phyloP scores from a whole-genome alignment of 2,888 invertebrate species.

The Drosophila neotestacea region DNA sequence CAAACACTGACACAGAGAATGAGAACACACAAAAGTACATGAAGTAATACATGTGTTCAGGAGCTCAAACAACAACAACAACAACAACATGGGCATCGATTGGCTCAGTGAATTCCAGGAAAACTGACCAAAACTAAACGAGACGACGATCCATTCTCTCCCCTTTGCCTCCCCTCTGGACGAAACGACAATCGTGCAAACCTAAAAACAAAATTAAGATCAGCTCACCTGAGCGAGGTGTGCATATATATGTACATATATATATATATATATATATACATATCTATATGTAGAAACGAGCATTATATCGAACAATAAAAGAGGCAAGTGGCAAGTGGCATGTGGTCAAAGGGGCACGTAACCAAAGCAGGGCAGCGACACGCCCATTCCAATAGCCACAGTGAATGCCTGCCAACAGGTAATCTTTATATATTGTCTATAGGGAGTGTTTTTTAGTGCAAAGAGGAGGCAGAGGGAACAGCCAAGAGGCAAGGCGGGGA shows the following conservation, averaged over 20 bases:
- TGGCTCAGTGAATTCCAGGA: conserved; percentile 59
- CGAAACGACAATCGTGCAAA: conserved; percentile 48
- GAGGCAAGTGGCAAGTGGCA: conserved; percentile 37
- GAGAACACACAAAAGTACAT: conserved; percentile 29
- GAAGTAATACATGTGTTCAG: conserved; percentile 58
- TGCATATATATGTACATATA: neutral
- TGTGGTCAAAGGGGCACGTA: conserved; percentile 39
- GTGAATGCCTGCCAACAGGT: conserved; percentile 59
- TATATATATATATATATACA: too few relatives aligned
- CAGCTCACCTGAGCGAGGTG: conserved; percentile 27
- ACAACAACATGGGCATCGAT: conserved; percentile 39
- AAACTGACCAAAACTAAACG: conserved; percentile 60
- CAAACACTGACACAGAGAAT: conserved; percentile 31
- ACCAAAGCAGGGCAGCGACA: conserved; percentile 55
- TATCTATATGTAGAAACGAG: neutral
- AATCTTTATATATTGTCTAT: conserved; percentile 39
- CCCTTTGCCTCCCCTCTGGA: neutral
- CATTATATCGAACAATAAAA: conserved; percentile 19
- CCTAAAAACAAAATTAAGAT: conserved; percentile 47
- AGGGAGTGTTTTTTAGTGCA: conserved; percentile 45
- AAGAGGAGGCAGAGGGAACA: neutral
- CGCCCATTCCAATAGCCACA: conserved; percentile 47
- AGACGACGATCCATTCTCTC: conserved; percentile 22
- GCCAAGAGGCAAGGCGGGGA: neutral
- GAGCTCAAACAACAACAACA: conserved; percentile 45